Evolutionary conservation across 2,797 vertebrate genomes (phyloP), one percentile per base, ranked within the genome.

Genomic region (Gymnoscopelus microlampas): DNA sequence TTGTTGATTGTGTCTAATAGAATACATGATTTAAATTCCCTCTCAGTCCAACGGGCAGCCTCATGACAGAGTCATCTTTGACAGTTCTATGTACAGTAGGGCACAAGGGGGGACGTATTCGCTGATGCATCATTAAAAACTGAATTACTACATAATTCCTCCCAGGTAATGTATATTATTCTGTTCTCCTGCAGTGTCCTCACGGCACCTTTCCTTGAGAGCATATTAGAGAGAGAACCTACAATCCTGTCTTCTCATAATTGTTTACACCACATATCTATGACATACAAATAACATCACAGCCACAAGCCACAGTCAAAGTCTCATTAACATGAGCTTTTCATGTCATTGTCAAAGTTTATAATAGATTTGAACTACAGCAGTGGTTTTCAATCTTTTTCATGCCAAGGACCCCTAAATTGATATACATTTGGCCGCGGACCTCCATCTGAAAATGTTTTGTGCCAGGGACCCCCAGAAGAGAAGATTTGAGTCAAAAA

Each of bases 181-280:
- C 57, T 68, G 68, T 50, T 79, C 47, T 23, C 76, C 70, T 65
- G 35, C 58, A 39, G 47, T 71, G 76, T 71, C 79, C 77, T 84
- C 47, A 50, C 54, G 81, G 68, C 78, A 73, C 69, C 70, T 72
- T 44, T 0, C 50, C 71, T 67, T 29, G 14, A 63, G 62, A 61
- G 59, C 60, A 53, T 60, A 59, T 76, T 51, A 24, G 60, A 19
- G 19, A 19, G 19, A 19, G 19, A 19, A 76, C 79, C 47, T 65
- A 60, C 68, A 13, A 7, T 15, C 5, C 10, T 59, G 44, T 63
- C 54, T 53, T 65, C 10, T 61, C 65, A 71, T 57, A 26, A 59
- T 49, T 32, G 58, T 66, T 71, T 64, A 64, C 44, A 44, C 51
- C 2, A 10, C 66, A 60, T 70, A 59, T 53, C 54, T 75, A 58